Base-by-base conservation (phyloP, 1,140 invertebrate genomes). In the Sesamia nonagrioides region DNA sequence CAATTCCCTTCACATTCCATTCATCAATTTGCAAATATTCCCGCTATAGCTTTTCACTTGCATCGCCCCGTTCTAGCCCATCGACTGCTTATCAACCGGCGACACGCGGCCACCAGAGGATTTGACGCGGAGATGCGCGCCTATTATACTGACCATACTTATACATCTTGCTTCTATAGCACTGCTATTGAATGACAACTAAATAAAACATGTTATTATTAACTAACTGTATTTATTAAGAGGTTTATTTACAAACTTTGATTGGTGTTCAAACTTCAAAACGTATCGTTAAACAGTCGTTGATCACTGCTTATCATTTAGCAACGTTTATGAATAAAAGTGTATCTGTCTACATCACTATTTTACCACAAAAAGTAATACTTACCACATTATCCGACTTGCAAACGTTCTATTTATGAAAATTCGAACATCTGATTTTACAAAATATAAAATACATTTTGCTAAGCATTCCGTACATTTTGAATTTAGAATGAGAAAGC, bases 71-170 rank as follows among this genome's bases (percentile, higher is more conserved):
- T 77, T 77, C 48, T 58, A 76, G 75, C 82, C 86, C 88, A 86
- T 88, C 85, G 86, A 75, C 77, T 82, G 83, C 89, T 92, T 92
- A 90, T 90, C 88, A 88, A 73, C 76, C 75, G 78, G 73, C 84
- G 85, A 87, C 90, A 92, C 90, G 84, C 89, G 86, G 73, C 78
- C 84, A 50, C 78, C 52, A 78, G 80, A 86, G 90, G 89, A 89
- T 90, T 92, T 89, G 85, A 88, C 79, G 83, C 80, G 79, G 77
- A 87, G 85, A 88, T 89, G 88, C 84, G 83, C 84, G 73, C 79
- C 83, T 85, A 88, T 87, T 88, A 87, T 86, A 40, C 76, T 75
- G 81, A 81, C 81, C 81, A 63, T 54, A n/a, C 48, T 27, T 77
- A 77, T 77, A 77, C 61, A n/a, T 66, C 58, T 75, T 75, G 56